These are phyloP conservation scores for Phenganax marumi DNA, from an alignment of 92 coral and sea anemone species.

Conservation along the genomic window DNA sequence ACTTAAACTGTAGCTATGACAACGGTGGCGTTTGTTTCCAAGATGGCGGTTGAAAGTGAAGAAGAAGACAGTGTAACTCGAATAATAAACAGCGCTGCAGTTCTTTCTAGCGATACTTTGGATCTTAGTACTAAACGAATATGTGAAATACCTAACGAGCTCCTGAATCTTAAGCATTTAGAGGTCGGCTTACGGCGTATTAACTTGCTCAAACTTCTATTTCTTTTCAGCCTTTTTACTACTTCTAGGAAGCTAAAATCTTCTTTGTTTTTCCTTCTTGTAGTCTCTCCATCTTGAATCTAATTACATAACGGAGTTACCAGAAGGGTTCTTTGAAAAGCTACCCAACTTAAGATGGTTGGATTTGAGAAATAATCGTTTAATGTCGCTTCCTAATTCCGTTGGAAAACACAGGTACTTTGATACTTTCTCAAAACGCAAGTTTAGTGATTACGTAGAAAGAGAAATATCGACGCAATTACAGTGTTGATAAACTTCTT, in stretches of 20 bases:
- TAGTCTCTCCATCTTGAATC: slow-evolving; percentile 92
- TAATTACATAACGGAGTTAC: slow-evolving; percentile 67
- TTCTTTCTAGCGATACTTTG: slow-evolving; percentile 76
- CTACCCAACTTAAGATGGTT: slow-evolving; percentile 85
- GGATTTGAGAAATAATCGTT: slow-evolving; percentile 86
- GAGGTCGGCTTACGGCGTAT: slow-evolving; percentile 63
- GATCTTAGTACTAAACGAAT: slow-evolving; percentile 80
- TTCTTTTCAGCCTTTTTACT: neutral
- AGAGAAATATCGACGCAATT: neutral
- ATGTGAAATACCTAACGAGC: slow-evolving; percentile 73
- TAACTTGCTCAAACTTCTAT: neutral
- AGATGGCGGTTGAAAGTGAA: slow-evolving; percentile 91
- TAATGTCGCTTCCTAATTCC: slow-evolving; percentile 65
- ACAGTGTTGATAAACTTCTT: slow-evolving; percentile 4
- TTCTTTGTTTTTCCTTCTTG: slow-evolving; percentile 19
- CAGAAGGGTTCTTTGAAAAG: slow-evolving; percentile 76
- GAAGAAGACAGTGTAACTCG: slow-evolving; percentile 65
- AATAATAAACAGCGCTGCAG: slow-evolving; percentile 83
- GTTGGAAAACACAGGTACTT: slow-evolving; percentile 91
- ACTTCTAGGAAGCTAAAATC: neutral
- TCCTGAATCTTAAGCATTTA: slow-evolving; percentile 70
- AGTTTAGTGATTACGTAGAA: neutral
- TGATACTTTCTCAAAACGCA: neutral
- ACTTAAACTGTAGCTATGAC: neutral
- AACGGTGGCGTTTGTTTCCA: slow-evolving; percentile 31